A percentile compares a stretch with the other conserved stretches of the same genome.
Evolutionary conservation across 2,797 vertebrate species (phyloP).

Genomic region (Scomberomorus guttatus): DNA sequence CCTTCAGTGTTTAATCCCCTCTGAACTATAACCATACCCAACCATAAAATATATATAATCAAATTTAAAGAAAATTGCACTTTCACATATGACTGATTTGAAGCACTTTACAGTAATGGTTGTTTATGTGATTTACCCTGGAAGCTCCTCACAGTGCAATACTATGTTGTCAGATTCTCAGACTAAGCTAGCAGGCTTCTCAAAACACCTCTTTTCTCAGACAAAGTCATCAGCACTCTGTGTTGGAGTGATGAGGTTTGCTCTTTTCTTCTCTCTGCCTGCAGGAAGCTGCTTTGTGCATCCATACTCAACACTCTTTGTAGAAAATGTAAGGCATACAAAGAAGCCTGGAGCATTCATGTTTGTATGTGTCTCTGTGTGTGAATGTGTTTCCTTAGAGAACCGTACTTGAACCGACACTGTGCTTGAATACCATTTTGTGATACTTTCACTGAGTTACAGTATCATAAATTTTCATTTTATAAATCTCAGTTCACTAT

Average conservation of each 20-base stretch:
- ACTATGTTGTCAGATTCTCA: slow-evolving; percentile 29
- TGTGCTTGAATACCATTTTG: background rate
- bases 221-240: slow-evolving; percentile 49
- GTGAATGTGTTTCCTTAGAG: background rate
- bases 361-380: slow-evolving; percentile 4
- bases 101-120: slow-evolving; percentile 29
- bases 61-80: background rate
- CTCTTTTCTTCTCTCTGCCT: slow-evolving; percentile 50
- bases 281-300: slow-evolving; percentile 56
- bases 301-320: slow-evolving; percentile 52
- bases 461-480: background rate
- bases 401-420: background rate
- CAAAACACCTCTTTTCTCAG: slow-evolving; percentile 52
- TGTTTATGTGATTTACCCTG: slow-evolving; percentile 24
- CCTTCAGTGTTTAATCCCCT: slow-evolving; percentile 8
- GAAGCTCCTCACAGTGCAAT: slow-evolving; percentile 29
- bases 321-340: slow-evolving; percentile 45
- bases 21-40: background rate
- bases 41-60: background rate
- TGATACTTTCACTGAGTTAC: background rate
- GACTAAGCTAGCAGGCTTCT: slow-evolving; percentile 64
- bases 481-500: background rate
- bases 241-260: slow-evolving; percentile 48
- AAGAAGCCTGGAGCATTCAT: slow-evolving; percentile 45
- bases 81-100: slow-evolving; percentile 35